Percentiles rank a stretch among this genome's conserved stretches.
These are phyloP conservation scores for Colletes collaris DNA, from an alignment of 2,888 invertebrate genomes.

Conservation along the genomic window DNA sequence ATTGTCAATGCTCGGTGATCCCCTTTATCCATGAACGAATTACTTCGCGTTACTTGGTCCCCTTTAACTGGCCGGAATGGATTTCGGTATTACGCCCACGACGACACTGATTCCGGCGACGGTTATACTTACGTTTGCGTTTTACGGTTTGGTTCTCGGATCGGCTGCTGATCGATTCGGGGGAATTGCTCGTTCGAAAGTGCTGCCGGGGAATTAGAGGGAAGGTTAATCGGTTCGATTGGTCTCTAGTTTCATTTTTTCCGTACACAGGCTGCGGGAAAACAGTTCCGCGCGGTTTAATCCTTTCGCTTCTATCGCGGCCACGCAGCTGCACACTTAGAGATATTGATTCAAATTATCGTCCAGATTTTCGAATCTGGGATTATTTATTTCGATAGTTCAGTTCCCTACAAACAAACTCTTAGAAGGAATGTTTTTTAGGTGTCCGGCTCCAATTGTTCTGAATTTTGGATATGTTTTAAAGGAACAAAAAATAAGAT, in stretches of 20 bases:
- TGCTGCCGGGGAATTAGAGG: neutral
- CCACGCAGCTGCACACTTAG: no score
- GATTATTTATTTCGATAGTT: no score
- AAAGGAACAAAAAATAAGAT: neutral
- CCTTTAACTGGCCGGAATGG: slow-evolving; percentile 52
- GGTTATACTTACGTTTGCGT: neutral
- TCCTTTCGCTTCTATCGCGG: no score
- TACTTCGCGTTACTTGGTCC: slow-evolving; percentile 57
- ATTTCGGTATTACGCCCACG: slow-evolving; percentile 41
- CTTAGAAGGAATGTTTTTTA: no score
- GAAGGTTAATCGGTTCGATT: neutral
- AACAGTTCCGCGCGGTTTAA: no score
- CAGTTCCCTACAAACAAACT: no score
- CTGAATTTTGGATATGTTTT: neutral
- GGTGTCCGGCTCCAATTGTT: neutral
- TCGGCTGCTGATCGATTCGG: neutral
- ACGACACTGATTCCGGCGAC: slow-evolving; percentile 30
- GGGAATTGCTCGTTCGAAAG: neutral
- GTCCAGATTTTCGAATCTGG: no score
- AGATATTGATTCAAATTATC: no score
- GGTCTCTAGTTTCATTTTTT: no score
- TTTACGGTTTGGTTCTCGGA: neutral
- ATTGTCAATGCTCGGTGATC: slow-evolving; percentile 67
- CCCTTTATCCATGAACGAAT: slow-evolving; percentile 64
- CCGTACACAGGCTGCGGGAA: no score